Evolutionary conservation across 2,888 invertebrate genomes (phyloP).

Genomic region (Ochlodes sylvanus): DNA sequence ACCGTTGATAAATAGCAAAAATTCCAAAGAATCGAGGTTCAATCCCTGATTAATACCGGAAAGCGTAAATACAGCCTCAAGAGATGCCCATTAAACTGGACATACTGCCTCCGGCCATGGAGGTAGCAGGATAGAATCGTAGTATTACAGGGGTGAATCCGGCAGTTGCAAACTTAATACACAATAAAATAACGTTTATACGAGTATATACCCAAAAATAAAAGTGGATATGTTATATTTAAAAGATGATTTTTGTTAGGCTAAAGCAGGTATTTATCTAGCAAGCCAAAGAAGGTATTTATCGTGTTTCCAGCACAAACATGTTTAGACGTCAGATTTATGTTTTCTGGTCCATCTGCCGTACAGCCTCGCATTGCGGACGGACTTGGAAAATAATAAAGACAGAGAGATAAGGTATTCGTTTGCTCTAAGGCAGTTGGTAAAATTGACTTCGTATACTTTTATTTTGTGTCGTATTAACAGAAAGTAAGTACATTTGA

Average conservation of each 20-base stretch:
- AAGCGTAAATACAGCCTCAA: no score
- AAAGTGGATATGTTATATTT: not conserved
- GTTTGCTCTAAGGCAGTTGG: slow-evolving; percentile 66
- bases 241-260: slow-evolving; percentile 39
- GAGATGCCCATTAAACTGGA: no score
- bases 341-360: slow-evolving; percentile 80
- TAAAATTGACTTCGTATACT: slow-evolving; percentile 71
- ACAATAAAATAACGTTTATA: no score
- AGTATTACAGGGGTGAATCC: no score
- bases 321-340: slow-evolving; percentile 79
- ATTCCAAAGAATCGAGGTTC: no score
- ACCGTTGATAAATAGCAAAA: no score
- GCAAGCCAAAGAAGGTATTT: slow-evolving; percentile 48
- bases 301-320: slow-evolving; percentile 65
- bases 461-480: slow-evolving; percentile 70
- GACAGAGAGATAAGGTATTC: slow-evolving; percentile 73
- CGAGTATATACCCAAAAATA: no score
- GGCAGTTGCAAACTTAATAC: no score
- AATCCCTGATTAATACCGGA: no score
- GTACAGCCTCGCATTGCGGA: slow-evolving; percentile 74
- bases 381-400: slow-evolving; percentile 80
- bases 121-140: no score
- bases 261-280: slow-evolving; percentile 47
- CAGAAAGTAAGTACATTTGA: slow-evolving; percentile 53
- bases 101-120: no score